phyloP scores from a whole-genome alignment of 1,140 invertebrate species.

The Aradophagus sp. region DNA sequence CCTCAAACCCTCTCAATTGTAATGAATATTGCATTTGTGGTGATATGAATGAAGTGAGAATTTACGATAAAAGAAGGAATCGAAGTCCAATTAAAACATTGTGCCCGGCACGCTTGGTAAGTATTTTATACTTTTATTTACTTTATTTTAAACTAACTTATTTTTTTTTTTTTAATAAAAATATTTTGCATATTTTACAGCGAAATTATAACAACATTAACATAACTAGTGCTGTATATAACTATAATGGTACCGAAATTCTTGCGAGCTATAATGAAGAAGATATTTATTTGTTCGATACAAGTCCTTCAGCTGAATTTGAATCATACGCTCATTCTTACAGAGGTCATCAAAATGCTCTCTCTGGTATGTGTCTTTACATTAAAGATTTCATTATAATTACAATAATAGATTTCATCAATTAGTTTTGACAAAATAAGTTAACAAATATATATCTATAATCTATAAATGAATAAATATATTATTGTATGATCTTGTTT shows the following conservation, averaged over 20 bases:
- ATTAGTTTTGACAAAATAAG: too few species aligned
- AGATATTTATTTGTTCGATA: constrained; percentile 93
- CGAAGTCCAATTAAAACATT: constrained; percentile 72
- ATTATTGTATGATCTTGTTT: too few species aligned
- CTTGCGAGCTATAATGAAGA: constrained; percentile 95
- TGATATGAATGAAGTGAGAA: constrained; percentile 76
- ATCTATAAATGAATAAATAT: too few species aligned
- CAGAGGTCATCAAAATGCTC: constrained; percentile 84
- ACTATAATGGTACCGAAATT: constrained; percentile 92
- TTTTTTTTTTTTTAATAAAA: constrained; percentile 47
- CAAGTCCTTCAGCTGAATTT: constrained; percentile 71
- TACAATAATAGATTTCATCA: neutral
- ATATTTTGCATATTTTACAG: too few species aligned
- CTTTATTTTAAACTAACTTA: constrained; percentile 18
- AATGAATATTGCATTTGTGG: constrained; percentile 90
- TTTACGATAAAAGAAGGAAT: constrained; percentile 84
- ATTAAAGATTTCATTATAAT: constrained; percentile 41
- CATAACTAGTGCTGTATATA: constrained; percentile 94
- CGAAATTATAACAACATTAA: too few species aligned
- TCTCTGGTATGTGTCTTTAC: constrained; percentile 79
- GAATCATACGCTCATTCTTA: constrained; percentile 85
- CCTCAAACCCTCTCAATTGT: constrained; percentile 85
- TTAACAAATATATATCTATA: too few species aligned
- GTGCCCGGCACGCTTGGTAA: constrained; percentile 71
- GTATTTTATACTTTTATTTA: constrained; percentile 11